Conservation (phyloP, 92 coral and sea anemone species). For the Palythoa grandiflora region DNA sequence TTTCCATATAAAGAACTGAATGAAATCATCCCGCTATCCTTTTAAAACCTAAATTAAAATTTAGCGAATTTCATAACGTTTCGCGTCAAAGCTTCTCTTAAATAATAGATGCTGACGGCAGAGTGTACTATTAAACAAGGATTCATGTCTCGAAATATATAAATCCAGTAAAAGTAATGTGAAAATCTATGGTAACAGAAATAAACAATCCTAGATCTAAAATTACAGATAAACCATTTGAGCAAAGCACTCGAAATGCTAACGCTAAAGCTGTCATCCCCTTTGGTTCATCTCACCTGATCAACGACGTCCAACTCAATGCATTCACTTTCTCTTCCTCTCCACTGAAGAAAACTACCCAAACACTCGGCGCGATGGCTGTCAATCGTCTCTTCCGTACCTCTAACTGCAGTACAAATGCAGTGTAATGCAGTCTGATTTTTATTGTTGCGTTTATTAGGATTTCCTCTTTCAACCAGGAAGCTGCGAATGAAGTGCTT, state of each 20-base stretch:
- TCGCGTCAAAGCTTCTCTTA: not conserved
- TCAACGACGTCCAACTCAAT: conserved; percentile 74
- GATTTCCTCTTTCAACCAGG: conserved; percentile 88
- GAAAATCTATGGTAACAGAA: not conserved
- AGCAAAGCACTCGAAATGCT: not conserved
- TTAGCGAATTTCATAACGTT: not conserved
- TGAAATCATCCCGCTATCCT: not conserved
- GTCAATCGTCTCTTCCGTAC: conserved; percentile 70
- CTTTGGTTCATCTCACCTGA: conserved; percentile 61
- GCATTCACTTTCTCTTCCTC: conserved; percentile 46
- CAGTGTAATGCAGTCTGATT: conserved; percentile 89
- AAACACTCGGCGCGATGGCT: conserved; percentile 85
- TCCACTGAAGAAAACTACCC: conserved; percentile 70
- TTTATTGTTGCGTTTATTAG: conserved; percentile 66
- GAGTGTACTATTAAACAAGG: not conserved
- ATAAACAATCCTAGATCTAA: not conserved
- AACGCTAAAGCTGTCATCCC: not conserved
- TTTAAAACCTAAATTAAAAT: not conserved
- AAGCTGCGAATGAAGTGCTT: conserved; percentile 90
- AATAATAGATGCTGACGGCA: not conserved
- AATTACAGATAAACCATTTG: not conserved
- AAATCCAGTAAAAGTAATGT: not conserved
- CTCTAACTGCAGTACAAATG: conserved; percentile 69
- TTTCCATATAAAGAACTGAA: too few relatives aligned
- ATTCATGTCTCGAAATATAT: not conserved